Base-by-base conservation (phyloP, 1,140 invertebrate species). In the Drosophila parvula region DNA sequence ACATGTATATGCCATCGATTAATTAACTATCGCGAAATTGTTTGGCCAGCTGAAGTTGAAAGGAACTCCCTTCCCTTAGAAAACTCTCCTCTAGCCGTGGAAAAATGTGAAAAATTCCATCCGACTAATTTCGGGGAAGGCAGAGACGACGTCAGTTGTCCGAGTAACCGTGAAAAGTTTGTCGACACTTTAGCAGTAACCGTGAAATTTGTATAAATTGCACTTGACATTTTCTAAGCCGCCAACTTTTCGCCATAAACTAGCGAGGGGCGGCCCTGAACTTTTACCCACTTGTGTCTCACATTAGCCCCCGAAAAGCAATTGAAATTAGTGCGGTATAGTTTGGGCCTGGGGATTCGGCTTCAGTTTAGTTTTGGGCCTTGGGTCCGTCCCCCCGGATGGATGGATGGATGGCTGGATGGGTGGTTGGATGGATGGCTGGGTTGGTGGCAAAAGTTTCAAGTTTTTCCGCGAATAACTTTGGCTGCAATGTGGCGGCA, bases 191-290 rank as follows among this genome's bases (percentile, higher is more conserved):
- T 45, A 55, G 59, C 58, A 71, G 44, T 65, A 78, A 78, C 75
- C 74, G 64, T 83, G 77, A 73, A 88, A 88, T 83, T 88, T 89
- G 83, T 89, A 89, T 88, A 88, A 88, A 89, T 89, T 88, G 81
- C 83, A 86, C 80, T 86, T 88, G 79, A 74, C 83, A 74, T 83
- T 88, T 81, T 81, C 65, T 55, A 55, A 55, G 51, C 59, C 38
- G 50, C 63, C 41, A 55, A 69, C 44, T 70, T 69, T 55, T 65
- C 48, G 79, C 83, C 65, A 86, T 75, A 86, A 85, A 81, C 79
- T 76, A 82, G 55, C 51, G 45, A 43, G 30, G 27, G 50, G 5
- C 34, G 14, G 12, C 28, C 27, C 12, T 22, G 11, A 12, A 16
- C 28, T 16, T 12, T 22, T 12, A n/a, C 11, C 47, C 28, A 68